A percentile compares a stretch with the other conserved stretches of the same genome.
Conservation (phyloP, 2,113 vertebrate genomes). For the Hassar affinis region DNA sequence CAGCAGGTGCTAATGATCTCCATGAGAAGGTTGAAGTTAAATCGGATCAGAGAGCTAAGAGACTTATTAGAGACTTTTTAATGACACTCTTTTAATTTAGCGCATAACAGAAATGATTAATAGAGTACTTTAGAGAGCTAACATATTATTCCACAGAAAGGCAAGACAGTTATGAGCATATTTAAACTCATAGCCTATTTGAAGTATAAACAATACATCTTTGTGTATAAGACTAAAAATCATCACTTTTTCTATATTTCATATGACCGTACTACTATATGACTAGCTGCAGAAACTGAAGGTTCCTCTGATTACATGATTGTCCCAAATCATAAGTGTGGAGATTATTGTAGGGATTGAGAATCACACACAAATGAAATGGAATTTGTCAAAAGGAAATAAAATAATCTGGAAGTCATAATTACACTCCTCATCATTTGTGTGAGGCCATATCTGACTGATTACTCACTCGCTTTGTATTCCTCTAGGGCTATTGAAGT, state of each 20-base stretch:
- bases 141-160: background rate
- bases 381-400: constrained; percentile 22
- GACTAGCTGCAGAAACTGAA: background rate
- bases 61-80: constrained; percentile 3
- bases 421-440: constrained; percentile 23
- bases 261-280: background rate
- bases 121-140: background rate
- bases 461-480: constrained; percentile 7
- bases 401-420: constrained; percentile 33
- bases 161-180: constrained; percentile 1
- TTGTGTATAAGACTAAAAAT: background rate
- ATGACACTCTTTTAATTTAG: constrained; percentile 5
- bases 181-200: constrained; percentile 18
- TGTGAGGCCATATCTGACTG: background rate
- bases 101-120: constrained; percentile 6
- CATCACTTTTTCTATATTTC: background rate
- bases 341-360: constrained; percentile 10
- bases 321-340: background rate
- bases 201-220: constrained; percentile 1
- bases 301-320: constrained; percentile 10
- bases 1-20: constrained; percentile 38
- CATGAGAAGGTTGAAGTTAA: background rate
- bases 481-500: constrained; percentile 20
- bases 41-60: constrained; percentile 11
- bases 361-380: constrained; percentile 1